These are phyloP conservation scores for Scrobipalpa costella DNA, from an alignment of 2,888 invertebrate genomes.

Conservation along the genomic window DNA sequence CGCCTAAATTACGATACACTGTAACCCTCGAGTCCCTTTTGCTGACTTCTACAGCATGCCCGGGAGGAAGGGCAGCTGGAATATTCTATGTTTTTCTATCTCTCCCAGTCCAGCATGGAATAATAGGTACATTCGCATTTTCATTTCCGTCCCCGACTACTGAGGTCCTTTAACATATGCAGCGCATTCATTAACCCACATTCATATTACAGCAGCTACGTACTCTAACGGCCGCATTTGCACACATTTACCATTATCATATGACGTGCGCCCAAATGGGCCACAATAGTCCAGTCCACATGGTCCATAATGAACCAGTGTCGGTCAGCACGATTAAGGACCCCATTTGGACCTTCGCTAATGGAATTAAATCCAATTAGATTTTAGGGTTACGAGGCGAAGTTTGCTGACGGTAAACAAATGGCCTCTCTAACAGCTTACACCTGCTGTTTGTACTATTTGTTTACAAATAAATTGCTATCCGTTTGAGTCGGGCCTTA, in stretches of 20 bases:
- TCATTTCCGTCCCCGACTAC: background rate
- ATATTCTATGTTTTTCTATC: too few relatives aligned
- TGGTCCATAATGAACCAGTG: constrained; percentile 63
- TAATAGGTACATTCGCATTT: background rate
- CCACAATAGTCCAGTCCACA: constrained; percentile 37
- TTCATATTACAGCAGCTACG: constrained; percentile 17
- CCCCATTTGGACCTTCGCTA: constrained; percentile 77
- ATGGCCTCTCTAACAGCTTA: constrained; percentile 68
- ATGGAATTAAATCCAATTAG: constrained; percentile 81
- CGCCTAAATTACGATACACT: too few relatives aligned
- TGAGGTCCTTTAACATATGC: constrained; percentile 9
- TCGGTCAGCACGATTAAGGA: constrained; percentile 77
- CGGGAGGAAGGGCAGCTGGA: too few relatives aligned
- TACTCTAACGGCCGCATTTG: constrained; percentile 38
- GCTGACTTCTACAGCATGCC: too few relatives aligned
- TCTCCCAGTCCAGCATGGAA: too few relatives aligned
- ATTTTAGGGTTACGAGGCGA: constrained; percentile 79
- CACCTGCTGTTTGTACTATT: constrained; percentile 66
- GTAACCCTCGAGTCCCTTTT: too few relatives aligned
- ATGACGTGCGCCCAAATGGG: constrained; percentile 47
- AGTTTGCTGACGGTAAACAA: constrained; percentile 76
- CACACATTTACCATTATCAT: constrained; percentile 52
- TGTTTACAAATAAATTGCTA: constrained; percentile 59
- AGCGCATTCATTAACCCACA: constrained; percentile 16
- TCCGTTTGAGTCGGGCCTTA: constrained; percentile 40